Evolutionary conservation across 2,888 invertebrate species (phyloP), one percentile per base, ranked within the genome.

Genomic region (Torymus aiolomorphi): DNA sequence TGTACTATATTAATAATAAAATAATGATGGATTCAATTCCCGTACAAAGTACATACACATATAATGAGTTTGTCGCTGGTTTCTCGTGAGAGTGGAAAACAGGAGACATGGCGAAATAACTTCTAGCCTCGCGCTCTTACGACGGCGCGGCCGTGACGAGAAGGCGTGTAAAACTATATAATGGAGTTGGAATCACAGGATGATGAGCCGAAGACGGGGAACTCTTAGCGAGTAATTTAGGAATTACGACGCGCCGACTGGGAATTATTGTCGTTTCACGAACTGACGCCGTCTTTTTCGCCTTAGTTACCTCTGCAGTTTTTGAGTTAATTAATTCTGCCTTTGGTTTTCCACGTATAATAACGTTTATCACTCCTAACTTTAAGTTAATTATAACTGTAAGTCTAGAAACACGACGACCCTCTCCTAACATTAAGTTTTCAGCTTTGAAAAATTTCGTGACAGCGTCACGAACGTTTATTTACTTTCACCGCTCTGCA

Each of bases 81-180:
- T 67, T 67, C 52, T 14, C 13, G 24, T 18, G 31, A 69, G 8
- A 31, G 31, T 31, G 73, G 67, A 78, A 74, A 82, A 42, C 31
- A 70, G 13, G 20, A 42, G 49, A 49, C 54, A 18, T 2, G 18
- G 8, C 8, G 16, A 49, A 61, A 61, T 71, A 51, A 49, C 14
- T 61, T 12, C 31, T 31, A 18, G 20, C 0, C 61, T 18, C 31
- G 31, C 31, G 20, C 42, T 4, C 51, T 71, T 61, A 61, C 61
- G 51, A 71, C 13, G 31, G n/a, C 20, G 42, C 31, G 31, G n/a
- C 18, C 31, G 16, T 56, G 31, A 51, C n/a, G 59, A 42, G 51
- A 61, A 61, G 61, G 51, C 51, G 61, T 49, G 20, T 16, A n/a
- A 51, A 71, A 71, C 20, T 20, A 51, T 51, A 14, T 49, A 51